A percentile compares a stretch with the other conserved stretches of the same genome.
Evolutionary conservation across 1,140 invertebrate species (phyloP).

Genomic region (Heliothis subflexa): DNA sequence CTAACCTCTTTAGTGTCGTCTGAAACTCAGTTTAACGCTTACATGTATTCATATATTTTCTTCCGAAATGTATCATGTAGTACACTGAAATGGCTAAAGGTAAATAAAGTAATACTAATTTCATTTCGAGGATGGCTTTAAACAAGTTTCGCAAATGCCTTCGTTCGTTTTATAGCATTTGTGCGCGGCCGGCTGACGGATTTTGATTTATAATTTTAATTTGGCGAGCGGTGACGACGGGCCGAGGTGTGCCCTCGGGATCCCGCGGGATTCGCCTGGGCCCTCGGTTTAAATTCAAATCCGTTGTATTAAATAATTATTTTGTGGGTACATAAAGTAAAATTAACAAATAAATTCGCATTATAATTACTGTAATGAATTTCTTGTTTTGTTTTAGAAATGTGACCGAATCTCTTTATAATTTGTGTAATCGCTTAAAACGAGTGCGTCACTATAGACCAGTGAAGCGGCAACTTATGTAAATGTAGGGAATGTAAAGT

Average conservation of each 20-base stretch:
- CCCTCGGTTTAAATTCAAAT: slow-evolving; percentile 75
- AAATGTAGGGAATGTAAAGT: slow-evolving; percentile 44
- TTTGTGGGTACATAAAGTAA: slow-evolving; percentile 56
- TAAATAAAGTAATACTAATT: slow-evolving; percentile 41
- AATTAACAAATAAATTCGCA: slow-evolving; percentile 52
- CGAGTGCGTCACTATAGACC: slow-evolving; percentile 6
- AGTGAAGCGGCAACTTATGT: slow-evolving; percentile 36
- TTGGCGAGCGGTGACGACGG: slow-evolving; percentile 75
- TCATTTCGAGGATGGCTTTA: slow-evolving; percentile 38
- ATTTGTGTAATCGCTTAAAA: slow-evolving; percentile 24
- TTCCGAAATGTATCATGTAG: background rate
- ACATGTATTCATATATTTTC: slow-evolving; percentile 17
- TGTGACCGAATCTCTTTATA: slow-evolving; percentile 3
- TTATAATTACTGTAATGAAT: slow-evolving; percentile 22
- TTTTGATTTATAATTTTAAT: slow-evolving; percentile 85
- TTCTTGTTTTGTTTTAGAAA: slow-evolving; percentile 20
- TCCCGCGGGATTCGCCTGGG: slow-evolving; percentile 61
- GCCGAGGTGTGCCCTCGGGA: slow-evolving; percentile 63
- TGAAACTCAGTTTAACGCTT: slow-evolving; percentile 17
- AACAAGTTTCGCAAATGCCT: slow-evolving; percentile 42
- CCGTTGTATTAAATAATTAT: slow-evolving; percentile 71
- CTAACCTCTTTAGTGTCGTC: slow-evolving; percentile 7
- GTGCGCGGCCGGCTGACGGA: slow-evolving; percentile 64
- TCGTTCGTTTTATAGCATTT: slow-evolving; percentile 54
- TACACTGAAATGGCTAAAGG: background rate